These are phyloP conservation scores for Hypothenemus hampei DNA, from an alignment of 1,140 invertebrate species.

Conservation along the genomic window DNA sequence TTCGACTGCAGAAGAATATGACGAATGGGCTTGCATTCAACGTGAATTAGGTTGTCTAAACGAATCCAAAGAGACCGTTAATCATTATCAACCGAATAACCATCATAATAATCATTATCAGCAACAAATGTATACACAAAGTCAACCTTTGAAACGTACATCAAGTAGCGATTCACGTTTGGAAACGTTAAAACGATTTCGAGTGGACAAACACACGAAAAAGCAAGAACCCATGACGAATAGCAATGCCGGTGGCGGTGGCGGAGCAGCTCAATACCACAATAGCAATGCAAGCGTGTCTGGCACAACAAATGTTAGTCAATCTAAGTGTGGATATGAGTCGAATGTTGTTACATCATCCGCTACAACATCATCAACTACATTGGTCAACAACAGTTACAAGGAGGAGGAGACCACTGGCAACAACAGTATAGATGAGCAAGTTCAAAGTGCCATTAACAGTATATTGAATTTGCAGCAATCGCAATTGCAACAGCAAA, in stretches of 20 bases:
- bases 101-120: conserved; percentile 3
- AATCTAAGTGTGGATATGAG: conserved; percentile 26
- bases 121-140: conserved; percentile 3
- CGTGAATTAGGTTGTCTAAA: conserved; percentile 56
- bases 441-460: conserved; percentile 73
- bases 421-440: conserved; percentile 63
- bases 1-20: conserved; percentile 47
- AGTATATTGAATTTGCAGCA: conserved; percentile 68
- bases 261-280: too few species aligned
- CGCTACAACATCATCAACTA: too few species aligned
- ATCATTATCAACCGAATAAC: neutral
- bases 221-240: conserved; percentile 28
- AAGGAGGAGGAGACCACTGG: conserved; percentile 39
- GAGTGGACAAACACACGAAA: conserved; percentile 43
- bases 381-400: conserved; percentile 24
- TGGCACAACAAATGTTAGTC: neutral
- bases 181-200: conserved; percentile 43
- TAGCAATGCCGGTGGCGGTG: conserved; percentile 28
- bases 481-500: conserved; percentile 22
- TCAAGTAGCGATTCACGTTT: conserved; percentile 38
- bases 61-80: neutral
- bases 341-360: conserved; percentile 9
- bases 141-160: conserved; percentile 31
- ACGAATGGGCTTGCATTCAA: conserved; percentile 66
- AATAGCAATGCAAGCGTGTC: too few species aligned